Evolutionary conservation across 2,888 invertebrate species (phyloP).

Genomic region (Dolomedes plantarius): DNA sequence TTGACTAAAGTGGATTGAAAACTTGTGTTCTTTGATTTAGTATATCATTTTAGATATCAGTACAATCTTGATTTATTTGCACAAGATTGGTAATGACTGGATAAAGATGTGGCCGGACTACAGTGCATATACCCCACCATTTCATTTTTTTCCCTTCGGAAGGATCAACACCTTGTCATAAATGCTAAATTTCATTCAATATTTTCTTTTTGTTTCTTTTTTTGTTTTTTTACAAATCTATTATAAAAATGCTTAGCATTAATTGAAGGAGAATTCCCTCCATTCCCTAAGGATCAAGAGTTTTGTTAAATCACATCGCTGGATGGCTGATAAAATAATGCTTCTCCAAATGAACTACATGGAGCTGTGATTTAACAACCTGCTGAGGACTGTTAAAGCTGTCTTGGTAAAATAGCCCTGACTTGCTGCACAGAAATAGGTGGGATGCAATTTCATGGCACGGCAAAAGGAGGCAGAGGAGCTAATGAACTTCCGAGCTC

Average conservation of each 20-base stretch:
- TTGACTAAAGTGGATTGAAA: constrained; percentile 49
- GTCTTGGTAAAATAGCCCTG: constrained; percentile 60
- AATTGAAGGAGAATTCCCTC: constrained; percentile 59
- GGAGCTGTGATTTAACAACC: constrained; percentile 36
- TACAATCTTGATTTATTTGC: constrained; percentile 42
- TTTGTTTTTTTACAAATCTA: constrained; percentile 53
- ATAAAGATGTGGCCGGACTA: constrained; percentile 67
- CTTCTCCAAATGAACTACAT: constrained; percentile 58
- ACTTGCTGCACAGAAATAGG: constrained; percentile 61
- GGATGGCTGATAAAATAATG: constrained; percentile 60
- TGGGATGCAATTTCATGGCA: constrained; percentile 71
- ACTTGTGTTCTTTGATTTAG: constrained; percentile 42
- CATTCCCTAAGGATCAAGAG: constrained; percentile 30
- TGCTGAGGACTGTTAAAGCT: constrained; percentile 45
- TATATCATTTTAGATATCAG: constrained; percentile 43
- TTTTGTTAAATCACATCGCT: constrained; percentile 56
- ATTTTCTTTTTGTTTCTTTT: constrained; percentile 28
- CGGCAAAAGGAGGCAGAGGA: constrained; percentile 49
- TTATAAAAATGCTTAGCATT: constrained; percentile 63
- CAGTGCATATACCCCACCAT: constrained; percentile 58
- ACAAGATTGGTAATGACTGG: constrained; percentile 53
- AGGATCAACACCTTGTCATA: constrained; percentile 41
- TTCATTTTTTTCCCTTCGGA: constrained; percentile 29
- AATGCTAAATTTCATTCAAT: constrained; percentile 45
- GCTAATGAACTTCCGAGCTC: constrained; percentile 88